Base-by-base conservation (phyloP, 2,888 invertebrate species). In the Xylophagus ater region DNA sequence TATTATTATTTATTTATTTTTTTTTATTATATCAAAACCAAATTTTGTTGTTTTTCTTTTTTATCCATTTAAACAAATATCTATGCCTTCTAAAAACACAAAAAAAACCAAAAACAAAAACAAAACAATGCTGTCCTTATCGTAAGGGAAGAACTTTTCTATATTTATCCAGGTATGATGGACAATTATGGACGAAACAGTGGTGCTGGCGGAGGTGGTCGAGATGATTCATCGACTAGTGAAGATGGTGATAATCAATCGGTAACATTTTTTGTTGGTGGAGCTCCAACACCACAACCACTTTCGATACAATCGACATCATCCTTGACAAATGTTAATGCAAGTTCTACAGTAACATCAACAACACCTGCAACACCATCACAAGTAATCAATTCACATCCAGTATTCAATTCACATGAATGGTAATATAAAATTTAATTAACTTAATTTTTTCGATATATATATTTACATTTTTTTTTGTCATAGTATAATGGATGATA, bases 151-250 rank as follows among this genome's bases (percentile, higher is more conserved):
- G 55, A 53, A 53, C 47, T 55, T 52, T 48, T 54, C 35, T 56
- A 50, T 57, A 51, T 55, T 54, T 55, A 51, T 50, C 51, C 54
- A 59, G 58, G 58, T 51, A 50, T 55, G 42, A 43, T 53, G 40
- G 58, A 59, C 50, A 54, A 46, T 49, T 55, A 54, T 43, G 55
- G 52, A 46, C 52, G 57, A 33, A 54, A 48, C 38, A 44, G 44
- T 35, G 37, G 48, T 41, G 51, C 48, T 38, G 46, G 52, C 17
- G 47, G 51, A 37, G 53, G 50, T 40, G 52, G 51, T 31, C 55
- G 56, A 14, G 60, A 60, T 42, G 61, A 61, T 50, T 59, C 60
- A 35, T 59, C 60, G 17, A 53, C 55, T 37, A 60, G 60, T 45
- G 60, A 60, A 36, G 60, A 61, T 40, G 56, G 55, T 40, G 56